Evolutionary conservation across 2,888 invertebrate species (phyloP).

Genomic region (Ganaspis brasiliensis): DNA sequence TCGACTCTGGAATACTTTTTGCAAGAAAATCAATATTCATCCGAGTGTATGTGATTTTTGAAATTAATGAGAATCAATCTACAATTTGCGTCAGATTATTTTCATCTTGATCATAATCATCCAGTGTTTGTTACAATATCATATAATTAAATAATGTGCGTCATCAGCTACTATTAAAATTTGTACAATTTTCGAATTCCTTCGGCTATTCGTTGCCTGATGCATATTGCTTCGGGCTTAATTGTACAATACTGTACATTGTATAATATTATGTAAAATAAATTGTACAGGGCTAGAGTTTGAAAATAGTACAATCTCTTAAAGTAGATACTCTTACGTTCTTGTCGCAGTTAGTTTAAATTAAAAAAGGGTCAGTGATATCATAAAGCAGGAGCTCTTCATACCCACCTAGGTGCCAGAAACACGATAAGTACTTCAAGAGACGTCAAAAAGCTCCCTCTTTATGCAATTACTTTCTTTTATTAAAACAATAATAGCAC

Average conservation of each 20-base stretch:
- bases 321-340: not conserved
- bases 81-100: too few species aligned
- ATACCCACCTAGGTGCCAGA: too few species aligned
- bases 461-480: not conserved
- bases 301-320: constrained; percentile 1
- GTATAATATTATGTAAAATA: constrained; percentile 40
- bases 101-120: too few species aligned
- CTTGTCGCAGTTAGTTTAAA: not conserved
- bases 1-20: constrained; percentile 8
- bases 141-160: too few species aligned
- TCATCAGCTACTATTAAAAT: too few species aligned
- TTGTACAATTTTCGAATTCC: not conserved
- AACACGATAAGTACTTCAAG: too few species aligned
- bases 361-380: too few species aligned
- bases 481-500: too few species aligned
- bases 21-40: not conserved
- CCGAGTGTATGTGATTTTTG: too few species aligned
- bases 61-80: too few species aligned
- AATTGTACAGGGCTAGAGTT: constrained; percentile 29
- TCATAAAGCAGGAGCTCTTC: too few species aligned
- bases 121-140: too few species aligned
- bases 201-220: not conserved
- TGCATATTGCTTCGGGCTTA: not conserved
- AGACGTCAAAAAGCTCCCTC: not conserved
- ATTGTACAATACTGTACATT: constrained; percentile 26